Conservation (phyloP, 2,113 vertebrate genomes). For the Silurus meridionalis region DNA sequence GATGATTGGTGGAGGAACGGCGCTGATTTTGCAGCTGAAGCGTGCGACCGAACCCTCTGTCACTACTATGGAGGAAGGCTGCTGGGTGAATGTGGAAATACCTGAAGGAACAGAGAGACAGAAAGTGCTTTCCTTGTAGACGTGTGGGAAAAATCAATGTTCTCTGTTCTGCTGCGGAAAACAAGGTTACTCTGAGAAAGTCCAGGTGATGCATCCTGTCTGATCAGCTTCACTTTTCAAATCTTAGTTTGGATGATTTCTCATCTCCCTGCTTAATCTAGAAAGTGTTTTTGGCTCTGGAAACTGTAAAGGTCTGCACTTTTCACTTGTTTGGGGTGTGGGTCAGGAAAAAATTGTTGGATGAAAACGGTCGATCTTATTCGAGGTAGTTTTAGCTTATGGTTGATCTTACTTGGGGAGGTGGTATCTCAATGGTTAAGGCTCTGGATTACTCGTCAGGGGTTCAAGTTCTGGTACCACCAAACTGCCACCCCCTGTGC, state of each 20-base stretch:
- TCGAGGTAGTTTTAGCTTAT: neutral
- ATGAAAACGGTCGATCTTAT: neutral
- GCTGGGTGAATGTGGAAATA: conserved; percentile 88
- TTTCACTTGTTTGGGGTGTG: neutral
- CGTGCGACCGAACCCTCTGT: conserved; percentile 88
- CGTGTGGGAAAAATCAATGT: neutral
- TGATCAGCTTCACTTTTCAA: no score
- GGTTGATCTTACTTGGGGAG: no score
- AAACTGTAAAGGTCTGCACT: neutral
- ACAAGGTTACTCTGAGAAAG: neutral
- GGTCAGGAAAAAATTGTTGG: neutral
- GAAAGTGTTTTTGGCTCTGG: neutral
- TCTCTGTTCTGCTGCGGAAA: neutral
- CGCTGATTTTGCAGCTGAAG: conserved; percentile 88
- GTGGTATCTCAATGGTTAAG: no score
- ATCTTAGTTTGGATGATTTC: no score
- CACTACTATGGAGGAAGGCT: conserved; percentile 82
- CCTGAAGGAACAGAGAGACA: conserved; percentile 64
- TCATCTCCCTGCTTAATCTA: no score
- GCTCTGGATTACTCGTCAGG: no score
- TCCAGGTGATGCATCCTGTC: neutral
- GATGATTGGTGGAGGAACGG: conserved; percentile 87
- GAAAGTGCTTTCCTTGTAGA: neutral
- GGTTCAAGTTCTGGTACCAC: no score
- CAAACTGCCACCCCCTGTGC: no score